A percentile compares a stretch with the other conserved stretches of the same genome.
phyloP scores from a whole-genome alignment of 2,888 invertebrate genomes.

The Oxystoma pomonae region DNA sequence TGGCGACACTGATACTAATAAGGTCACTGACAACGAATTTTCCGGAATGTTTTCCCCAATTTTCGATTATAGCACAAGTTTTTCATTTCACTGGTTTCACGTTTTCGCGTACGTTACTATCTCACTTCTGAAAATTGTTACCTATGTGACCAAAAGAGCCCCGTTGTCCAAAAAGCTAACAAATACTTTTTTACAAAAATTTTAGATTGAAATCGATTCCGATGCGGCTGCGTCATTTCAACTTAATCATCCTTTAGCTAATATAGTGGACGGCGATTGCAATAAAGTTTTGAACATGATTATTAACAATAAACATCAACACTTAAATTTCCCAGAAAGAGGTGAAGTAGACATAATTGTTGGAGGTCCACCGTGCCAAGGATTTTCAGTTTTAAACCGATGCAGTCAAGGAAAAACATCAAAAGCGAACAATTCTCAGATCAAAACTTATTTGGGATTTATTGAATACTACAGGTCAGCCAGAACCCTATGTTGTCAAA shows the following conservation, averaged over 20 bases:
- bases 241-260: slow-evolving; percentile 49
- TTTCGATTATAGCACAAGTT: too few species aligned
- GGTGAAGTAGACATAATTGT: slow-evolving; percentile 54
- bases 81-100: too few species aligned
- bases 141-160: too few species aligned
- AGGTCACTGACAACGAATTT: too few species aligned
- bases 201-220: slow-evolving; percentile 61
- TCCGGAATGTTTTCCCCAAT: too few species aligned
- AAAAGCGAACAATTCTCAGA: slow-evolving; percentile 52
- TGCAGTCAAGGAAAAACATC: slow-evolving; percentile 52
- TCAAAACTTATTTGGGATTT: slow-evolving; percentile 52
- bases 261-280: slow-evolving; percentile 51
- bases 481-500: too few species aligned
- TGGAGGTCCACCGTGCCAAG: slow-evolving; percentile 57
- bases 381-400: slow-evolving; percentile 54
- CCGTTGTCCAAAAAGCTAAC: too few species aligned
- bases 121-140: too few species aligned
- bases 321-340: slow-evolving; percentile 42
- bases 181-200: too few species aligned
- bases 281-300: slow-evolving; percentile 38
- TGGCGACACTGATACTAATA: too few species aligned
- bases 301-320: neutral
- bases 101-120: too few species aligned
- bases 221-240: slow-evolving; percentile 60
- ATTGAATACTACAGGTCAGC: slow-evolving; percentile 50